phyloP scores from a whole-genome alignment of 2,797 vertebrate species.

The Lutjanus argentimaculatus region DNA sequence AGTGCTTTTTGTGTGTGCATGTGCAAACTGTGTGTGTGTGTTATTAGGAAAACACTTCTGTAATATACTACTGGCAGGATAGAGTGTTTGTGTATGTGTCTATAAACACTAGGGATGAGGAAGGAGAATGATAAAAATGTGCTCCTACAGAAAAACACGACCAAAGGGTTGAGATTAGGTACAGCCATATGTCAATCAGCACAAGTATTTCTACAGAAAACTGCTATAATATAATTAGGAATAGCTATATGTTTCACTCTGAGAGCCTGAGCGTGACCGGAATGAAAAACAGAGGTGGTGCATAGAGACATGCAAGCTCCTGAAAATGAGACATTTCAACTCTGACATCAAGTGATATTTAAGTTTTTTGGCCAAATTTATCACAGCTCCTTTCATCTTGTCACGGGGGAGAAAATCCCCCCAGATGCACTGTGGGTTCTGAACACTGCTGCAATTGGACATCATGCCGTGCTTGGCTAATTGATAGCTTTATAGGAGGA shows the following conservation, averaged over 20 bases:
- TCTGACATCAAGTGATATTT: conserved; percentile 43
- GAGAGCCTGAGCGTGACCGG: neutral
- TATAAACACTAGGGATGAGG: neutral
- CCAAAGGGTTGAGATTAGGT: conserved; percentile 6
- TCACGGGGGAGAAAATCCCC: conserved; percentile 28
- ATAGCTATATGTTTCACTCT: conserved; percentile 4
- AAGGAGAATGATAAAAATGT: conserved; percentile 34
- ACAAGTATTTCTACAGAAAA: conserved; percentile 14
- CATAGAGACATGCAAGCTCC: neutral
- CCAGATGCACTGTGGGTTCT: conserved; percentile 38
- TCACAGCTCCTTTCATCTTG: conserved; percentile 52
- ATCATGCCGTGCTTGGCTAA: conserved; percentile 58
- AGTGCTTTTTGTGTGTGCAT: conserved; percentile 35
- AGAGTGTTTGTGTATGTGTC: neutral
- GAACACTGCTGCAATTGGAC: conserved; percentile 42
- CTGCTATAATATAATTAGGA: conserved; percentile 5
- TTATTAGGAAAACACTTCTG: conserved; percentile 20
- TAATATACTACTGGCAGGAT: conserved; percentile 12
- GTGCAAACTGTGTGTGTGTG: neutral
- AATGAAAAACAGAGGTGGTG: conserved; percentile 30
- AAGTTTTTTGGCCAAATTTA: conserved; percentile 34
- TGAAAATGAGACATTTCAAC: conserved; percentile 58
- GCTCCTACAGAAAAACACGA: conserved; percentile 17
- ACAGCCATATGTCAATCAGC: conserved; percentile 15
- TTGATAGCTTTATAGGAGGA: conserved; percentile 72